A percentile compares a stretch with the other conserved stretches of the same genome.
Conservation (phyloP, 2,888 invertebrate genomes). For the Agonopterix alstromeriana region DNA sequence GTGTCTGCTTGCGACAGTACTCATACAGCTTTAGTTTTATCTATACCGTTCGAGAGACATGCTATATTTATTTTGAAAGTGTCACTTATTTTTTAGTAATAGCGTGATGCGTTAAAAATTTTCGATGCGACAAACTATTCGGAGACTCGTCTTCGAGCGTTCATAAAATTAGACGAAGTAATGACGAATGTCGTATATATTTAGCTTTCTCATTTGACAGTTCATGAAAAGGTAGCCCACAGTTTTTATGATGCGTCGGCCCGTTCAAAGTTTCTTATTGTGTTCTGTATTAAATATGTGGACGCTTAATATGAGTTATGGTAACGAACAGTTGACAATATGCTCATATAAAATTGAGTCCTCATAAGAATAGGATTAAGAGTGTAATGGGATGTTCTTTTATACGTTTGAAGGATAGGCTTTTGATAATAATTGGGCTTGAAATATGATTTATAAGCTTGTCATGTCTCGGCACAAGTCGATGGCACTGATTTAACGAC, state of each 20-base stretch:
- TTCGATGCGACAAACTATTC: neutral
- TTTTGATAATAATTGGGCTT: slow-evolving; percentile 64
- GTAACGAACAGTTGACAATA: slow-evolving; percentile 54
- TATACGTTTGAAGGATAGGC: slow-evolving; percentile 49
- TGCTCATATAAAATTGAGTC: slow-evolving; percentile 63
- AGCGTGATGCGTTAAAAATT: slow-evolving; percentile 10
- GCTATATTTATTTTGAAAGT: slow-evolving; percentile 12
- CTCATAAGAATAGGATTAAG: slow-evolving; percentile 61
- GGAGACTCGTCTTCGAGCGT: slow-evolving; percentile 15
- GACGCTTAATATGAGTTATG: slow-evolving; percentile 63
- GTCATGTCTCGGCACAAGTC: slow-evolving; percentile 31
- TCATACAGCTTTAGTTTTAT: slow-evolving; percentile 3
- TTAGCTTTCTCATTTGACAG: slow-evolving; percentile 53
- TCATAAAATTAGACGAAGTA: slow-evolving; percentile 57
- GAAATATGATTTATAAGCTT: slow-evolving; percentile 63
- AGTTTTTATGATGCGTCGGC: slow-evolving; percentile 45
- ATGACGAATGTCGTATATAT: slow-evolving; percentile 66
- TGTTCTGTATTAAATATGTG: slow-evolving; percentile 50
- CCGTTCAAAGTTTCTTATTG: slow-evolving; percentile 38
- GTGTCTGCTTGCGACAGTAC: slow-evolving; percentile 16
- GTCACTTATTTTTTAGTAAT: slow-evolving; percentile 11
- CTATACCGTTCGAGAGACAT: slow-evolving; percentile 10
- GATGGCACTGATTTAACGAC: slow-evolving; percentile 26
- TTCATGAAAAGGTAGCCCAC: slow-evolving; percentile 53
- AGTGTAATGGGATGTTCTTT: slow-evolving; percentile 51